These are phyloP conservation scores for Macrosoma leucophasiata DNA, from an alignment of 2,888 invertebrate species.

Conservation along the genomic window DNA sequence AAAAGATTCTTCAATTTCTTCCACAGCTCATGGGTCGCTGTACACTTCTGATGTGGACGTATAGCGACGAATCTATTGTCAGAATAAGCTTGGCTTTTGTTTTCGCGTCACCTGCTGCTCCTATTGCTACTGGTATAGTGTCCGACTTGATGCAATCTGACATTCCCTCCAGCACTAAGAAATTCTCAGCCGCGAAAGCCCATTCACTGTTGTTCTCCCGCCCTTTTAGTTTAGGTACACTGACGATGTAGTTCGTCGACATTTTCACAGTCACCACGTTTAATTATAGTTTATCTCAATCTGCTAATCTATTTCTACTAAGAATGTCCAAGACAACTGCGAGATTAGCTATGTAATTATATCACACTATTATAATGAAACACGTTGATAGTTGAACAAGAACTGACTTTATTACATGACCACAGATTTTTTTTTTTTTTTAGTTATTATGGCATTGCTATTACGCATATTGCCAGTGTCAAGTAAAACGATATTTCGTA, in stretches of 20 bases:
- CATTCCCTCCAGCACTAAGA: constrained; percentile 18
- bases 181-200: constrained; percentile 22
- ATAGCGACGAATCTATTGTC: constrained; percentile 13
- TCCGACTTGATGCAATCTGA: constrained; percentile 9
- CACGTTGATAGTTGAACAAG: no score
- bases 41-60: constrained; percentile 13
- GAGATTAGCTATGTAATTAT: no score
- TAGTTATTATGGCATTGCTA: no score
- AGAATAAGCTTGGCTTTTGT: constrained; percentile 22
- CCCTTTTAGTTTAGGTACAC: constrained; percentile 21
- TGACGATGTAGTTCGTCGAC: constrained; percentile 10
- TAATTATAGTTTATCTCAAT: constrained; percentile 1
- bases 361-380: no score
- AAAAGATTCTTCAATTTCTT: constrained; percentile 9
- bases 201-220: constrained; percentile 20
- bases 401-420: no score
- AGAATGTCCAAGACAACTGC: no score
- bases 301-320: constrained; percentile 1
- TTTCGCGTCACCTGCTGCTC: constrained; percentile 10
- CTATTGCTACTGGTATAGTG: neutral
- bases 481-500: no score
- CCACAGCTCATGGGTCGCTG: constrained; percentile 9
- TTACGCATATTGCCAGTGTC: no score
- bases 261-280: neutral
- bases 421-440: no score